A percentile compares a stretch with the other conserved stretches of the same genome.
These are phyloP conservation scores for Drosophila eugracilis DNA, from an alignment of 1,140 invertebrate genomes.

Conservation along the genomic window DNA sequence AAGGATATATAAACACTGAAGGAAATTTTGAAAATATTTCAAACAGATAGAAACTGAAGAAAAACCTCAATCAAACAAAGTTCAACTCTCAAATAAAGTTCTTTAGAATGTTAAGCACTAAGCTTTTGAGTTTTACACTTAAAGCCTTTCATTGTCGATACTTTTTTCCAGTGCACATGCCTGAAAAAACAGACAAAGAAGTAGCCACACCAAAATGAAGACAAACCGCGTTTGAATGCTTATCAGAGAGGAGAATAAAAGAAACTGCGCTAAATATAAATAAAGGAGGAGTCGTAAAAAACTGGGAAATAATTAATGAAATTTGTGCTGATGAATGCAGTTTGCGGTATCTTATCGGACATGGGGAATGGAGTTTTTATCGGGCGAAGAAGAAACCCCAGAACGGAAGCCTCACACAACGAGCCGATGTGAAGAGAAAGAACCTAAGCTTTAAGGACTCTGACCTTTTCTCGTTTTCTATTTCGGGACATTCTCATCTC, in stretches of 20 bases:
- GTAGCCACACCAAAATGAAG: slow-evolving; percentile 12
- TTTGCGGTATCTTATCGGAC: slow-evolving; percentile 54
- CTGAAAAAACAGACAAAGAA: slow-evolving; percentile 17
- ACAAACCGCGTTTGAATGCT: slow-evolving; percentile 20
- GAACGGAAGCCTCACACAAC: slow-evolving; percentile 17
- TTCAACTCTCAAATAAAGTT: too few species aligned
- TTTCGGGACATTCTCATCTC: slow-evolving; percentile 60
- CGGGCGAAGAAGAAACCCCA: slow-evolving; percentile 5
- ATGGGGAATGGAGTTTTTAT: slow-evolving; percentile 26
- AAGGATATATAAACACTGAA: not conserved
- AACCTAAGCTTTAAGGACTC: slow-evolving; percentile 70
- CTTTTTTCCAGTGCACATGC: slow-evolving; percentile 16
- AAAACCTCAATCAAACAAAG: too few species aligned
- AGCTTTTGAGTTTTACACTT: too few species aligned
- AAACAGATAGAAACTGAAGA: too few species aligned
- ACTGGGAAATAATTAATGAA: slow-evolving; percentile 52
- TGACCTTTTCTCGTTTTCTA: slow-evolving; percentile 72
- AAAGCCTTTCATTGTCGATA: not conserved
- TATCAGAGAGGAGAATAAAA: slow-evolving; percentile 28
- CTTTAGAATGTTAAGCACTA: too few species aligned
- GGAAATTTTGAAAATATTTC: too few species aligned
- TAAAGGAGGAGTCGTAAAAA: slow-evolving; percentile 11
- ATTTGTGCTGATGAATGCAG: slow-evolving; percentile 55
- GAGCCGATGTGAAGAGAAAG: not conserved
- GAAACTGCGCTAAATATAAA: slow-evolving; percentile 50